phyloP scores from a whole-genome alignment of 1,140 invertebrate genomes.

The Drosophila fuyamai region DNA sequence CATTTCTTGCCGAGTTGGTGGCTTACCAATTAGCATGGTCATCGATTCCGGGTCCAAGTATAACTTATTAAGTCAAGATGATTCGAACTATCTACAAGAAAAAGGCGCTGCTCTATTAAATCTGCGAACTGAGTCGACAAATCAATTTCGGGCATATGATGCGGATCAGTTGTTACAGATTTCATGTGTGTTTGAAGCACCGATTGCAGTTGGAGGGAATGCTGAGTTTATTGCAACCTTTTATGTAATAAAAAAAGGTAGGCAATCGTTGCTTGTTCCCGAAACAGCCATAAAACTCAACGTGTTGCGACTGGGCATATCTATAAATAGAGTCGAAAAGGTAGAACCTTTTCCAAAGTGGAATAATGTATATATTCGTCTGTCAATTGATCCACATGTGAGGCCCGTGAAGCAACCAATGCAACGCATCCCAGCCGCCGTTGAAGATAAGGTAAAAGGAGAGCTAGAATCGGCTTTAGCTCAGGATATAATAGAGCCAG shows the following conservation, averaged over 20 bases:
- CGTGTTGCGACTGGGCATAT: neutral
- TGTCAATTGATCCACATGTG: constrained; percentile 2
- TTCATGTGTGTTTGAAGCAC: constrained; percentile 13
- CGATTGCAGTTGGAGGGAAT: constrained; percentile 7
- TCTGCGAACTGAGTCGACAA: constrained; percentile 6
- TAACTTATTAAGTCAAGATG: too few relatives aligned
- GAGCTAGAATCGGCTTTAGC: constrained; percentile 1
- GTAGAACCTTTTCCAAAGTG: constrained; percentile 5
- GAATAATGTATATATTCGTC: neutral
- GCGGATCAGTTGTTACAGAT: constrained; percentile 9
- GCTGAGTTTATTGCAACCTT: constrained; percentile 1
- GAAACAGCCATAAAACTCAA: constrained; percentile 1
- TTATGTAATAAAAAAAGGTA: too few relatives aligned
- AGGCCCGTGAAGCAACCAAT: constrained; percentile 1
- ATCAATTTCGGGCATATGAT: constrained; percentile 12
- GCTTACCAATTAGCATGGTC: too few relatives aligned
- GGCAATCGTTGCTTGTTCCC: too few relatives aligned
- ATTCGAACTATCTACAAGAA: too few relatives aligned
- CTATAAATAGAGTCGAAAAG: constrained; percentile 3
- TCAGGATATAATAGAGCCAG: constrained; percentile 4
- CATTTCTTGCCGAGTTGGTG: too few relatives aligned
- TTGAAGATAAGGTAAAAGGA: neutral
- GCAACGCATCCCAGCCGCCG: neutral
- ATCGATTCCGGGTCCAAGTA: too few relatives aligned
- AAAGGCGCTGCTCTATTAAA: neutral